Evolutionary conservation across 2,888 invertebrate genomes (phyloP), one percentile per base, ranked within the genome.

Genomic region (Ferdinandea cuprea): DNA sequence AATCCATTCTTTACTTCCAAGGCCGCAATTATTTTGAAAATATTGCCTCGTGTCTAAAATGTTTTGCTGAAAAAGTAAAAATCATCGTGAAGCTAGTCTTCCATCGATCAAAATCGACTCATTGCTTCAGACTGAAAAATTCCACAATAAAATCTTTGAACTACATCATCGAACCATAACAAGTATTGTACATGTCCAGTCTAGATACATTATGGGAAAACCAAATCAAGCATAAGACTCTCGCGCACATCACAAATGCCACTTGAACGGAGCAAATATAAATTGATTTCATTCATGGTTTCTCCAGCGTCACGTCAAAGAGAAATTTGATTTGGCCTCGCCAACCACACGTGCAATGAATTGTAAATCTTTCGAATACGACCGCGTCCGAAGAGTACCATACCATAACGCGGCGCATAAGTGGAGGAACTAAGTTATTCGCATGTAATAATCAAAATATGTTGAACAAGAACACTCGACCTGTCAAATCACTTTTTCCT

Each of bases 281-380:
- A 8, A 59, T 56, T 40, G 35, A 74, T 61, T 79, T 50, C 61
- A 73, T 80, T 68, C 68, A 74, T 50, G 68, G 61, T 74, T 80
- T 80, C 79, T 63, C 74, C 48, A n/a, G n/a, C n/a, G 56, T 28
- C 46, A 46, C 11, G 44, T 52, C 46, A 48, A 72, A 79, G 79
- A 19, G 74, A 80, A 74, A 74, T 80, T 68, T 52, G 48, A 56
- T 35, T 66, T 80, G 66, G 56, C 61, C 74, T 61, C 58, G 61
- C 42, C 25, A 25, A 37, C 19, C 28, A 25, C 52, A 69, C 79
- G 79, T 74, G 79, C 68, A 63, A 3, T 11, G 74, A 46, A 74
- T 80, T 66, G 30, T 37, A 66, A 71, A 63, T 56, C 54, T 32
- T 32, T 6, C 40, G 15, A 7, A 5, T 42, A 40, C 0, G 30